Evolutionary conservation across 2,797 vertebrate genomes (phyloP).

Genomic region (Dryobates pubescens): DNA sequence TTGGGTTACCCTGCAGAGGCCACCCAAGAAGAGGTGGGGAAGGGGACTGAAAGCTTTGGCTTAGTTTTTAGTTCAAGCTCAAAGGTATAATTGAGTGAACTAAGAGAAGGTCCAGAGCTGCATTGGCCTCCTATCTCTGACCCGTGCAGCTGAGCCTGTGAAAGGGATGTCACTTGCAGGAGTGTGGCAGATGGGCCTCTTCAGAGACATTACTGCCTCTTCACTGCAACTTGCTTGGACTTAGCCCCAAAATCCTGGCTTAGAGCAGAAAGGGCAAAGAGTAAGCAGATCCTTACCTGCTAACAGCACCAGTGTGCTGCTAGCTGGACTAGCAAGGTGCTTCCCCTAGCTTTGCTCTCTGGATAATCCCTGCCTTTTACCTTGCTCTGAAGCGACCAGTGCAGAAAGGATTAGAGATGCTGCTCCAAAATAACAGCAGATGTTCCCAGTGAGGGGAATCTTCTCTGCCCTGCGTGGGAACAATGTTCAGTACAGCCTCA

Average conservation of each 20-base stretch:
- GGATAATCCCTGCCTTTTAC: neutral
- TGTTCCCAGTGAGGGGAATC: neutral
- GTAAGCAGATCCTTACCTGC: neutral
- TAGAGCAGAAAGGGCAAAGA: neutral
- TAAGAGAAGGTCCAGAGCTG: neutral
- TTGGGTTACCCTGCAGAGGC: neutral
- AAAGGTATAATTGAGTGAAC: neutral
- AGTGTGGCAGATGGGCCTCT: neutral
- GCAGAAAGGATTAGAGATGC: neutral
- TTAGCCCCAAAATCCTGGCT: neutral
- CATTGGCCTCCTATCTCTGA: neutral
- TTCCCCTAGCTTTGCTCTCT: neutral
- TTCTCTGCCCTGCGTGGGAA: neutral
- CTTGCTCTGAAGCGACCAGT: neutral
- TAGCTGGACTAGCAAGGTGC: neutral
- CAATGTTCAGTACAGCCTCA: neutral
- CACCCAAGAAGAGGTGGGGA: neutral
- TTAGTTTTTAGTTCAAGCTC: neutral
- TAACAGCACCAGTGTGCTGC: neutral
- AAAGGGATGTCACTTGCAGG: neutral
- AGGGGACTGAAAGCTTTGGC: neutral
- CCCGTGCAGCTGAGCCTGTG: accelerated
- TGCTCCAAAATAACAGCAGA: neutral
- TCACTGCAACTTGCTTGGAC: neutral
- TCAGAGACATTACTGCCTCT: neutral